Conservation (phyloP, 2,797 vertebrate species). For the Myotis myotis region DNA sequence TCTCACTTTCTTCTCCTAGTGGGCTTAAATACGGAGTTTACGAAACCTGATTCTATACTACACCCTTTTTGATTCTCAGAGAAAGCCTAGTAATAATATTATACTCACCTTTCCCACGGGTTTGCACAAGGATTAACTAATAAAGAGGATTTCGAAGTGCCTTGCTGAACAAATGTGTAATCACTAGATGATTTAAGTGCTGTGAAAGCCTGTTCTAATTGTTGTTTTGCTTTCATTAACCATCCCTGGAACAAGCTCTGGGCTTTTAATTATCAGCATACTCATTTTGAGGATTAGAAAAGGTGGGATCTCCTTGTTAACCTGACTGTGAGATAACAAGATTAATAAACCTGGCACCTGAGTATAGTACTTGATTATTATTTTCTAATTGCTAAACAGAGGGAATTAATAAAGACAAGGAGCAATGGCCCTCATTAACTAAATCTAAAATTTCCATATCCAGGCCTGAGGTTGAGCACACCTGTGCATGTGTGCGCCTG, state of each 20-base stretch:
- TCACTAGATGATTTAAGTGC: background rate
- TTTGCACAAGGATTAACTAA: slow-evolving; percentile 18
- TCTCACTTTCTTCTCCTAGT: background rate
- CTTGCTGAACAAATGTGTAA: slow-evolving; percentile 11
- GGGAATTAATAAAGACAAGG: slow-evolving; percentile 50
- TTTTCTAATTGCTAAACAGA: slow-evolving; percentile 53
- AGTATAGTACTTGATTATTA: background rate
- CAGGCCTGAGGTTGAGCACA: background rate
- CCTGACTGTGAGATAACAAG: slow-evolving; percentile 29
- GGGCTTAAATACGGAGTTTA: background rate
- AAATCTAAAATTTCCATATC: background rate
- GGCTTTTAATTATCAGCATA: slow-evolving; percentile 51
- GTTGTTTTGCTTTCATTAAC: slow-evolving; percentile 47
- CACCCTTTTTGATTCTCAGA: background rate
- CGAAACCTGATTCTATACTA: background rate
- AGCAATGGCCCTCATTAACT: background rate
- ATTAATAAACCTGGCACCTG: slow-evolving; percentile 28
- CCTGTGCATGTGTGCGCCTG: accelerated
- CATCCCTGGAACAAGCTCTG: background rate
- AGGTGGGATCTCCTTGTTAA: slow-evolving; percentile 23
- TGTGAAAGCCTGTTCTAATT: background rate
- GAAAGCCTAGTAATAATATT: background rate
- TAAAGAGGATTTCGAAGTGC: background rate
- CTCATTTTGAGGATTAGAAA: slow-evolving; percentile 58
- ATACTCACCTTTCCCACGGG: background rate